Evolutionary conservation across 2,888 invertebrate species (phyloP).

Genomic region (Eupeodes luniger): DNA sequence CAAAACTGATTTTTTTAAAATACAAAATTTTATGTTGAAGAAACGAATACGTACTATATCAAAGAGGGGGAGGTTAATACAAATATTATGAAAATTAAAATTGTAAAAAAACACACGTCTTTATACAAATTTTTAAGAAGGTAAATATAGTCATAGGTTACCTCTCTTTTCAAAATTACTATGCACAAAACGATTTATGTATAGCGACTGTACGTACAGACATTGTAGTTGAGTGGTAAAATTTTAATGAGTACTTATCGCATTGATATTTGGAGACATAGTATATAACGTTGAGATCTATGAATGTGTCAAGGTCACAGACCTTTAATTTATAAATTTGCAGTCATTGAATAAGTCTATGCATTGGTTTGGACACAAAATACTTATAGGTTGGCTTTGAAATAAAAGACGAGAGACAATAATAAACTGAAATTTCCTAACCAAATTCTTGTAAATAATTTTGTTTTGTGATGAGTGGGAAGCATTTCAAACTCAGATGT

Average conservation of each 20-base stretch:
- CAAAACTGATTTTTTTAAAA: not conserved
- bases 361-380: not conserved
- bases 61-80: not conserved
- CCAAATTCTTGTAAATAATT: not conserved
- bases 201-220: not conserved
- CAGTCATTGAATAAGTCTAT: not conserved
- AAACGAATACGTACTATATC: not conserved
- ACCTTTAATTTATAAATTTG: slow-evolving; percentile 17
- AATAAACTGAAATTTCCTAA: not conserved
- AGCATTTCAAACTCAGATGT: too few relatives aligned
- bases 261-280: slow-evolving; percentile 1
- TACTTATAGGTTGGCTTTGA: not conserved
- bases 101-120: slow-evolving; percentile 7
- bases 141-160: not conserved
- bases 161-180: not conserved
- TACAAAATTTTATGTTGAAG: not conserved
- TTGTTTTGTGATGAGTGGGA: too few relatives aligned
- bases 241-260: slow-evolving; percentile 18
- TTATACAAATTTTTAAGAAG: not conserved
- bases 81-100: slow-evolving; percentile 4
- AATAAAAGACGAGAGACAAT: not conserved
- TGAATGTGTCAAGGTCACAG: slow-evolving; percentile 35
- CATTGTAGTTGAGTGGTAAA: slow-evolving; percentile 8
- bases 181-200: slow-evolving; percentile 10
- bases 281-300: not conserved